Evolutionary conservation across 1,140 invertebrate genomes (phyloP), one percentile per base, ranked within the genome.

Genomic region (Drosophila kanapiae): DNA sequence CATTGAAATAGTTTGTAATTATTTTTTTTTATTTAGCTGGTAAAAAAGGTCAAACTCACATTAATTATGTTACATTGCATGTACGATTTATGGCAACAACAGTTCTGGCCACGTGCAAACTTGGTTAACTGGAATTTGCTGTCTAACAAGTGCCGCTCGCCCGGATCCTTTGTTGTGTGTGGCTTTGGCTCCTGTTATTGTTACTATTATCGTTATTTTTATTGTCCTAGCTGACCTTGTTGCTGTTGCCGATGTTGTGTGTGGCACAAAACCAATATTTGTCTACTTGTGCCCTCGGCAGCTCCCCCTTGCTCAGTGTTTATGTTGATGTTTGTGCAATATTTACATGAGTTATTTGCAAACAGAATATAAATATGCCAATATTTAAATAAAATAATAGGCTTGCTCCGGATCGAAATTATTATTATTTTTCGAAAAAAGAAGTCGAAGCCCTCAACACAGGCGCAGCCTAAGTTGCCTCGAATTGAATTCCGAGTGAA

Each of bases 301-400:
- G 45, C 42, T 56, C 38, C 43, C 45, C 37, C 13, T 33, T 23
- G 51, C 35, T 51, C 13, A 7, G 7, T 57, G 65, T 29, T 49
- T 40, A 31, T 61, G 72, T 65, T 75, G 58, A 51, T 75, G 71
- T 38, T 49, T 49, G 72, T 45, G 38, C 43, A 57, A 51, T 78
- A 78, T 78, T 78, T 78, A 57, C 75, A 62, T 47, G 77, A 53
- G 57, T 62, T 78, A 78, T 78, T 78, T 78, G 42, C 43, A 33
- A 35, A 42, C 37, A 63, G 65, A 78, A 78, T 78, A 59, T 70
- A 62, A 60, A 78, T 48, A 69, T 43, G 69, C 11, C 43, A 59
- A 59, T 71, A 71, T 72, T 72, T 59, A 51, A 60, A 60, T 48
- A 45, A 74, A 72, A 60, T 71, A 59, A 49, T 59, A 59, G 47